Conservation (phyloP, 2,113 vertebrate genomes). For the Morone chrysops region DNA sequence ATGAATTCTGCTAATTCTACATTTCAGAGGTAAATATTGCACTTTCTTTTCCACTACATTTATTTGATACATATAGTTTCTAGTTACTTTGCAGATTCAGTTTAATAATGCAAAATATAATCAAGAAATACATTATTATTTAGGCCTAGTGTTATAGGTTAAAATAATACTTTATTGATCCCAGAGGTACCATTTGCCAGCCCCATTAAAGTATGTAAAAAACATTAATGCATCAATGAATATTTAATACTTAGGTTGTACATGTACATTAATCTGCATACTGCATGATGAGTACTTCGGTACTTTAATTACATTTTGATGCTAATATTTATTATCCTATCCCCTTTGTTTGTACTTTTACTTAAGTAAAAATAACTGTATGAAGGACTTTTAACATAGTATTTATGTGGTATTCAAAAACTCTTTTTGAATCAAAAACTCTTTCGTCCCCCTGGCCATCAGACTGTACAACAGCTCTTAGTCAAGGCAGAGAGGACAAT, state of each 20-base stretch:
- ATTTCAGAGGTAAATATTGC: background rate
- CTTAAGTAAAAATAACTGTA: background rate
- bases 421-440: no score
- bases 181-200: background rate
- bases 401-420: no score
- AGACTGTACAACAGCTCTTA: no score
- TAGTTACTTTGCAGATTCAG: background rate
- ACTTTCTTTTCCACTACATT: background rate
- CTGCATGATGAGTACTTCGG: background rate
- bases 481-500: no score
- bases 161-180: background rate
- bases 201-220: background rate
- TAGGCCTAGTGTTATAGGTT: background rate
- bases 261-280: background rate
- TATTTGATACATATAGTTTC: background rate
- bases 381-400: background rate
- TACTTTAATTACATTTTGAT: background rate
- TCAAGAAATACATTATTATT: background rate
- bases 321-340: no score
- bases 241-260: background rate
- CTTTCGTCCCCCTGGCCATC: no score
- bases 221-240: background rate
- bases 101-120: background rate
- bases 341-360: background rate
- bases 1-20: background rate